These are phyloP conservation scores for Aphelocoma coerulescens DNA, from an alignment of 2,113 vertebrate genomes.

Conservation along the genomic window DNA sequence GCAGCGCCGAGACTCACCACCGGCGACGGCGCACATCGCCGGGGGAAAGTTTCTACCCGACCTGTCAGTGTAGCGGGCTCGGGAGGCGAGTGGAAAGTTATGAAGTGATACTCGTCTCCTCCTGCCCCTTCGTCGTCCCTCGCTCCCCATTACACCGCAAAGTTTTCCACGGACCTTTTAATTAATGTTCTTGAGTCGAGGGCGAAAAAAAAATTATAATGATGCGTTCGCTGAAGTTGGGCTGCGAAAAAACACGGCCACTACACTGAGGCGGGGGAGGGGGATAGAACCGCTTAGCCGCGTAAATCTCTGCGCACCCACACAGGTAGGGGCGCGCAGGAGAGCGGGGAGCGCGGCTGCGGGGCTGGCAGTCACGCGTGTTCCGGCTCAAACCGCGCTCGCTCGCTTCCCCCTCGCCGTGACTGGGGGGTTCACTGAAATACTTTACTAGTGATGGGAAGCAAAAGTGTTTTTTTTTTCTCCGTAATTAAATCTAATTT, in stretches of 20 bases:
- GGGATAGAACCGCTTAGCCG: not conserved
- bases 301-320: not conserved
- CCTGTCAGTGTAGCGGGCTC: not conserved
- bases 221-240: not conserved
- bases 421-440: not conserved
- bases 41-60: not conserved
- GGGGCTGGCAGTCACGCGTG: not conserved
- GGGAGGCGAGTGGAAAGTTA: not conserved
- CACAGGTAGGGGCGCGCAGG: not conserved
- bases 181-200: not conserved
- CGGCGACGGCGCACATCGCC: not conserved
- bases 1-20: not conserved
- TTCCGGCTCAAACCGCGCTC: not conserved
- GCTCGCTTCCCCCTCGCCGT: not conserved
- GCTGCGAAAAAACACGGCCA: not conserved
- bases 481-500: constrained; percentile 62
- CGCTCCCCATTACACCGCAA: not conserved
- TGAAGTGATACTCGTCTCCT: not conserved
- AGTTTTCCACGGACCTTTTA: constrained; percentile 26
- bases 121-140: not conserved
- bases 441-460: not conserved
- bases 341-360: not conserved
- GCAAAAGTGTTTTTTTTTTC: constrained; percentile 28
- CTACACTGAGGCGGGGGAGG: not conserved
- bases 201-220: not conserved